phyloP scores from a whole-genome alignment of 2,113 vertebrate genomes.

The Mirounga angustirostris region DNA sequence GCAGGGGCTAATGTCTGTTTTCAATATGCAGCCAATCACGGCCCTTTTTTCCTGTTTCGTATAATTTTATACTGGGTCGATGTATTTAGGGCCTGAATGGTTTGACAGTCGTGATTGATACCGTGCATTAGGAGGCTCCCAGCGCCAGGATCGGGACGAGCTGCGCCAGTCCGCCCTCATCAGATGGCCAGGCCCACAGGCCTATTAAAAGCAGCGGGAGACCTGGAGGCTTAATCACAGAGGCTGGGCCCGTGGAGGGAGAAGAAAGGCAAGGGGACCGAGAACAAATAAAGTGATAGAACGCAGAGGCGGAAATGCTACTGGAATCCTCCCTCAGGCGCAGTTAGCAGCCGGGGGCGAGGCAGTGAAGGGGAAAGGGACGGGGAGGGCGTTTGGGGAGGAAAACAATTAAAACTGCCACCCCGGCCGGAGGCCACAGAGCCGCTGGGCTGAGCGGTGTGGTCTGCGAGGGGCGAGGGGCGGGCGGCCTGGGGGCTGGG shows the following conservation, averaged over 20 bases:
- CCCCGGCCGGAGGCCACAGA: not conserved
- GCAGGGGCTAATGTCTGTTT: conserved; percentile 77
- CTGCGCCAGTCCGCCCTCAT: conserved; percentile 88
- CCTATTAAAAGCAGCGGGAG: conserved; percentile 91
- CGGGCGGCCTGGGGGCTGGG: not conserved
- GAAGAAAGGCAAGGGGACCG: conserved; percentile 80
- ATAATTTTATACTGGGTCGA: conserved; percentile 88
- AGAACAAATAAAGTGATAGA: conserved; percentile 70
- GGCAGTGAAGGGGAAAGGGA: not conserved
- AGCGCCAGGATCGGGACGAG: conserved; percentile 88
- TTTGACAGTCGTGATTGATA: conserved; percentile 94
- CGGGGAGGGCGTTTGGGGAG: not conserved
- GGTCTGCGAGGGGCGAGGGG: not conserved
- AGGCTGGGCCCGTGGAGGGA: conserved; percentile 86
- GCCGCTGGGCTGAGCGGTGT: not conserved
- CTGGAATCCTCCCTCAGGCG: not conserved
- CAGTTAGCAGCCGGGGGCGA: not conserved
- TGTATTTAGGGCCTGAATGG: conserved; percentile 87
- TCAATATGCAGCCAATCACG: conserved; percentile 78
- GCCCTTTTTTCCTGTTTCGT: conserved; percentile 75
- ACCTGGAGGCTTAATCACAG: conserved; percentile 91
- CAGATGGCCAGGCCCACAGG: conserved; percentile 87
- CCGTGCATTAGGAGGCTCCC: conserved; percentile 93
- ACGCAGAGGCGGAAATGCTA: conserved; percentile 48
- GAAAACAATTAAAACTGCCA: conserved; percentile 36